Percentiles rank a stretch among this genome's conserved stretches.
Conservation (phyloP, 2,888 invertebrate species). For the Pandemis heparana region DNA sequence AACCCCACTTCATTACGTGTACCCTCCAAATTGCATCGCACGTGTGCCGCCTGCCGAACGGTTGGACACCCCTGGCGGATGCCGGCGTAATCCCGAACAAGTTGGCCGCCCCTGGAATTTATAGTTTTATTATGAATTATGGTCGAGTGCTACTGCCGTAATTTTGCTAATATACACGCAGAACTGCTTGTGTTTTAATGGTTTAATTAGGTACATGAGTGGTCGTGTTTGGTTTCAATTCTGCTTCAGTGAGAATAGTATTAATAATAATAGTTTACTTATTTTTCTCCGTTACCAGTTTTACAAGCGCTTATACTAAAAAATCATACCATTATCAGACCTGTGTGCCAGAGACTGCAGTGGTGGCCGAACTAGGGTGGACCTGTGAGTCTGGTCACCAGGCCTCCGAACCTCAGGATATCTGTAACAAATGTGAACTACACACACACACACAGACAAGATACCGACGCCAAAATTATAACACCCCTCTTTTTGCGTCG, state of each 20-base stretch:
- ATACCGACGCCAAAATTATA: too few relatives aligned
- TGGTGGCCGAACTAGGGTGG: too few relatives aligned
- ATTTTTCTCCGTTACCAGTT: neutral
- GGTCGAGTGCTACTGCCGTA: constrained; percentile 20
- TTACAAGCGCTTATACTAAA: neutral
- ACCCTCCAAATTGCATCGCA: constrained; percentile 74
- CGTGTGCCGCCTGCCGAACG: constrained; percentile 76
- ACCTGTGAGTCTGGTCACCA: too few relatives aligned
- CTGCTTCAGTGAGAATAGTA: neutral
- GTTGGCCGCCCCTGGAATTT: constrained; percentile 41
- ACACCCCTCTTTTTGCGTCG: too few relatives aligned
- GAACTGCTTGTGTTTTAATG: neutral
- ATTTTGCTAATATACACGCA: neutral
- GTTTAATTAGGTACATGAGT: neutral
- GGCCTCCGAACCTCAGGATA: too few relatives aligned
- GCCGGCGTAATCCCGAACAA: constrained; percentile 44
- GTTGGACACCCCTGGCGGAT: constrained; percentile 70
- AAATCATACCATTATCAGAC: too few relatives aligned
- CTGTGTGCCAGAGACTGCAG: too few relatives aligned
- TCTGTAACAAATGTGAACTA: too few relatives aligned
- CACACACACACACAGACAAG: too few relatives aligned
- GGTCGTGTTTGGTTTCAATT: neutral
- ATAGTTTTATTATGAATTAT: constrained; percentile 43
- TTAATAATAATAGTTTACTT: neutral
- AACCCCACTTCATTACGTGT: constrained; percentile 78